Percentiles rank a stretch among this genome's conserved stretches.
phyloP scores from a whole-genome alignment of 2,113 vertebrate species.

The Synodontis membranacea region DNA sequence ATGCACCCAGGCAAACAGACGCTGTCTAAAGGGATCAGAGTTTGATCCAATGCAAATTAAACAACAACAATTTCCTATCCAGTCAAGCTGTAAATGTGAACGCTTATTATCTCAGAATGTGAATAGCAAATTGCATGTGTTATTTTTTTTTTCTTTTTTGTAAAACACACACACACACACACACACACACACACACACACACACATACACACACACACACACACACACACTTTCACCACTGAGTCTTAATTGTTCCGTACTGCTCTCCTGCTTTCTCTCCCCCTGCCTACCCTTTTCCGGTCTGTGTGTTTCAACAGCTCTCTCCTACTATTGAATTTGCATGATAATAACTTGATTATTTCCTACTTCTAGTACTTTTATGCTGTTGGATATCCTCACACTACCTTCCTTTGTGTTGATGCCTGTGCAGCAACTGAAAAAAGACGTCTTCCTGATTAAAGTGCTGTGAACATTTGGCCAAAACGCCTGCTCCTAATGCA shows the following conservation, averaged over 20 bases:
- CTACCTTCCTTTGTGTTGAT: slow-evolving; percentile 12
- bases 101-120: slow-evolving; percentile 34
- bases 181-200: neutral
- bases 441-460: neutral
- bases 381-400: slow-evolving; percentile 8
- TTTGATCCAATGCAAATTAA: slow-evolving; percentile 43
- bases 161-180: neutral
- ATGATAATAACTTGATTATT: slow-evolving; percentile 49
- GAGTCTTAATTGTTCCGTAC: slow-evolving; percentile 3
- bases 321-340: slow-evolving; percentile 42
- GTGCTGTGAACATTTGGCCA: slow-evolving; percentile 11
- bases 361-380: slow-evolving; percentile 12
- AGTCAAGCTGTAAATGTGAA: slow-evolving; percentile 39
- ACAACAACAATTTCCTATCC: slow-evolving; percentile 21
- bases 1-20: slow-evolving; percentile 28
- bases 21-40: slow-evolving; percentile 12
- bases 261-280: neutral
- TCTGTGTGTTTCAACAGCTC: slow-evolving; percentile 18
- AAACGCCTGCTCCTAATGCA: neutral
- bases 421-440: neutral
- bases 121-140: slow-evolving; percentile 28
- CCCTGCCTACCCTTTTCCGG: slow-evolving; percentile 15
- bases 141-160: neutral
- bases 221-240: neutral
- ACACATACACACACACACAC: neutral